Base-by-base conservation (phyloP, 2,888 invertebrate species). In the Zaprionus lineosus region DNA sequence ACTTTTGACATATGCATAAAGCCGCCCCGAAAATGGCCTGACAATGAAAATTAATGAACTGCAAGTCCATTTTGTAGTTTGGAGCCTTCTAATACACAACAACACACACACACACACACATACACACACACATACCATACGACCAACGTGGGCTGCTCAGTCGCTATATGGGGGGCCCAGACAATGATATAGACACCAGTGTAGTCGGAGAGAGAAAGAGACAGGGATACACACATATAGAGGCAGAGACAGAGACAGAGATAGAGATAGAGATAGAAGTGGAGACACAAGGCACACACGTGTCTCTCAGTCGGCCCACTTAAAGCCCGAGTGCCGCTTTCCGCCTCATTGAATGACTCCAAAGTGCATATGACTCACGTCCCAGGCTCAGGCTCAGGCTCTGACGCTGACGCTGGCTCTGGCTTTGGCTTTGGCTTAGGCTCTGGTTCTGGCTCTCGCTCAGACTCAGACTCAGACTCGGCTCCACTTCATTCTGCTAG, bases 21-120 rank as follows among this genome's bases (percentile, higher is more conserved):
- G 62, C 62, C 61, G 43, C 58, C 68, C 63, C 61, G 44, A 71
- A 64, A 61, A 63, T 59, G 71, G 52, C 63, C 66, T 69, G 77
- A 75, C 74, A 75, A 76, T 75, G 74, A 77, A 74, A 75, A 74
- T 77, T 74, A 75, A 75, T 75, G 74, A 77, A 74, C 76, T 72
- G 74, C 73, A 67, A 66, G 71, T 53, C 50, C 41, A 68, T 59
- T 70, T 70, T 62, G 44, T 61, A 31, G 2, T 55, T 46, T 47
- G 34, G 47, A 56, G 60, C 53, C 61, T 70, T 66, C 58, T 66
- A 55, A 34, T 18, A 12, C 41, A 12, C 21, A n/a, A n/a, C n/a
- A n/a, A n/a, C n/a, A n/a, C n/a, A n/a, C 6, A 24, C 24, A 19
- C 19, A 19, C 19, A 19, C 19, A 19, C 19, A 19, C 19, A 19